phyloP scores from a whole-genome alignment of 2,797 vertebrate genomes.

The Bradypus variegatus region DNA sequence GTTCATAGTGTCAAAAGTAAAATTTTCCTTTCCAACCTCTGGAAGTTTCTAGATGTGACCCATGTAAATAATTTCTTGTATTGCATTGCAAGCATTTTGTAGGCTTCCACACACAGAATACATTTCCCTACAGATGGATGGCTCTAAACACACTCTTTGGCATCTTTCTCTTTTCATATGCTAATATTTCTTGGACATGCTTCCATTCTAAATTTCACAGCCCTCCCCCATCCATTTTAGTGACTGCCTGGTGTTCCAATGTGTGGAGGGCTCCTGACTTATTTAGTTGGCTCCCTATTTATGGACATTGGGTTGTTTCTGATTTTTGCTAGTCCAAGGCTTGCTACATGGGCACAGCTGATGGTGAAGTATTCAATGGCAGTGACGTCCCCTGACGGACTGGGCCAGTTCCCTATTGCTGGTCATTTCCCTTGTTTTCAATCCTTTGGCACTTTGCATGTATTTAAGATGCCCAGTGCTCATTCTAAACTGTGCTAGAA shows the following conservation, averaged over 20 bases:
- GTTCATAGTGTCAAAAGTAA: background rate
- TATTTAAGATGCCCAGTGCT: background rate
- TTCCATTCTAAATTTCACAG: background rate
- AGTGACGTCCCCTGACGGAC: rapidly evolving
- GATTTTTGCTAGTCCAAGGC: background rate
- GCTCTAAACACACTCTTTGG: background rate
- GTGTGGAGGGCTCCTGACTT: rapidly evolving
- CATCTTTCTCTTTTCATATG: background rate
- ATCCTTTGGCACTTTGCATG: background rate
- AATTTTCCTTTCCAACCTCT: background rate
- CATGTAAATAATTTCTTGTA: rapidly evolving
- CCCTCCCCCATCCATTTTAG: rapidly evolving
- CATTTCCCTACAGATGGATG: background rate
- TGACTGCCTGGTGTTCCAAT: background rate
- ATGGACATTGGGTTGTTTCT: background rate
- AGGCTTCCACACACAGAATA: rapidly evolving
- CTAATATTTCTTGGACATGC: background rate
- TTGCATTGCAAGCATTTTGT: rapidly evolving
- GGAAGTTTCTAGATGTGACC: background rate
- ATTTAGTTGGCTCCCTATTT: background rate
- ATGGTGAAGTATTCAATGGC: rapidly evolving
- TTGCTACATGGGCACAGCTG: too few relatives aligned
- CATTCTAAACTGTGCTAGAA: background rate
- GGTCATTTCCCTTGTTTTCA: background rate
- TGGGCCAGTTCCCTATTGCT: too few relatives aligned